A percentile compares a stretch with the other conserved stretches of the same genome.
These are phyloP conservation scores for Vultur gryphus DNA, from an alignment of 2,797 vertebrate genomes.

Conservation along the genomic window DNA sequence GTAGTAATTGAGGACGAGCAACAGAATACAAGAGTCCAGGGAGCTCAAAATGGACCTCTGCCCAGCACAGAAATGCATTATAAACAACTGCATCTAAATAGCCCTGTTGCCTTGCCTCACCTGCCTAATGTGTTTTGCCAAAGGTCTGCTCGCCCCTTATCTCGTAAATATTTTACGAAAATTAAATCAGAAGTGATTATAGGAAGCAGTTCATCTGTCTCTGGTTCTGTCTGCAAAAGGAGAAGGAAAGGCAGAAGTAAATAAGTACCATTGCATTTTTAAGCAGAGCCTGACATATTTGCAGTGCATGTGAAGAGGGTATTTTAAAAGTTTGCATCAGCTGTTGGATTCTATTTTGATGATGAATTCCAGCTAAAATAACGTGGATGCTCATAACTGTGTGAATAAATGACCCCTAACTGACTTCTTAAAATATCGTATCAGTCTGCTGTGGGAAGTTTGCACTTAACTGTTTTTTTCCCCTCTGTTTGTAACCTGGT, in stretches of 20 bases:
- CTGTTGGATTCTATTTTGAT: conserved; percentile 74
- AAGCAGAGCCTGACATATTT: conserved; percentile 45
- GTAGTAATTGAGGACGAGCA: not conserved
- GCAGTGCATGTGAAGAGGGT: conserved; percentile 22
- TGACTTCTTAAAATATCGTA: conserved; percentile 55
- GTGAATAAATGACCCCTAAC: conserved; percentile 68
- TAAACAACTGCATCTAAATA: not conserved
- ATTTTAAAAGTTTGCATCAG: conserved; percentile 68
- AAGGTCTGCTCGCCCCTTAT: not conserved
- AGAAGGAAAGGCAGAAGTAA: not conserved
- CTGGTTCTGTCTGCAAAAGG: not conserved
- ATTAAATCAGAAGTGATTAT: conserved; percentile 17
- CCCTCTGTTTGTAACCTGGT: not conserved
- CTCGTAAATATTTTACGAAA: not conserved
- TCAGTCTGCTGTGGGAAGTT: conserved; percentile 46
- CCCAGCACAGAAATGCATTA: not conserved
- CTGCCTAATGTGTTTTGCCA: conserved; percentile 11
- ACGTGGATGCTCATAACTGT: conserved; percentile 57
- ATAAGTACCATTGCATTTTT: conserved; percentile 22
- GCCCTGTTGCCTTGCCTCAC: not conserved
- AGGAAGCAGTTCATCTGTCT: not conserved
- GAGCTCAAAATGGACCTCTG: not conserved
- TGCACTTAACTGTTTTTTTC: not conserved
- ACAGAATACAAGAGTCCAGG: not conserved
- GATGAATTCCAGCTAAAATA: conserved; percentile 72